These are phyloP conservation scores for Kryptopterus vitreolus DNA, from an alignment of 2,797 vertebrate genomes.

Conservation along the genomic window DNA sequence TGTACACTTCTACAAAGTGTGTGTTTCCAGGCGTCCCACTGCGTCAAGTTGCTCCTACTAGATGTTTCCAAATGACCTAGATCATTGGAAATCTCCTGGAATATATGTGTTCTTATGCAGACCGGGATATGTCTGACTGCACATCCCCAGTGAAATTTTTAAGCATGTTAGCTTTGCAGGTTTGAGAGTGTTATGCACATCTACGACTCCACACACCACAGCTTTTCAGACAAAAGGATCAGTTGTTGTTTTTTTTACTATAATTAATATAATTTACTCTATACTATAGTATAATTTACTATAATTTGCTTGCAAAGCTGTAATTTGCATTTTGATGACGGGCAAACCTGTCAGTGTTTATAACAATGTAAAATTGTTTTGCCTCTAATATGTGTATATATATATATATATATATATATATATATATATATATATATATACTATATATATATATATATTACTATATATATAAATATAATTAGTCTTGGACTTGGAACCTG, in stretches of 20 bases:
- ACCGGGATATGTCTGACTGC: background rate
- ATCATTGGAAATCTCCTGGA: background rate
- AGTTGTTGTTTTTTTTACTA: background rate
- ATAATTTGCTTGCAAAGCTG: constrained; percentile 25
- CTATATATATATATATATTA: no score
- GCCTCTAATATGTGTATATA: constrained; percentile 7
- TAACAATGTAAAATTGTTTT: background rate
- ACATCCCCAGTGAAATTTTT: background rate
- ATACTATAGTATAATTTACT: no score
- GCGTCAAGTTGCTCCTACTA: background rate
- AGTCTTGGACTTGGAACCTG: no score
- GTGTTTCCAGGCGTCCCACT: background rate
- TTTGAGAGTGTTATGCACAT: constrained; percentile 37
- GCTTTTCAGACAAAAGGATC: constrained; percentile 29
- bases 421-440: no score
- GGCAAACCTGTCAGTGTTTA: constrained; percentile 20
- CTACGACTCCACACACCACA: constrained; percentile 33
- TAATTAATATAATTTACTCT: background rate
- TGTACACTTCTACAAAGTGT: background rate
- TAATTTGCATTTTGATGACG: constrained; percentile 19
- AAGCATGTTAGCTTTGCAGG: constrained; percentile 7
- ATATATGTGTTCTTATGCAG: background rate
- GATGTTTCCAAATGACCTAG: background rate
- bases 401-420: no score
- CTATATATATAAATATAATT: no score